Evolutionary conservation across 2,113 vertebrate genomes (phyloP).

Genomic region (Erythrocercus mccallii): DNA sequence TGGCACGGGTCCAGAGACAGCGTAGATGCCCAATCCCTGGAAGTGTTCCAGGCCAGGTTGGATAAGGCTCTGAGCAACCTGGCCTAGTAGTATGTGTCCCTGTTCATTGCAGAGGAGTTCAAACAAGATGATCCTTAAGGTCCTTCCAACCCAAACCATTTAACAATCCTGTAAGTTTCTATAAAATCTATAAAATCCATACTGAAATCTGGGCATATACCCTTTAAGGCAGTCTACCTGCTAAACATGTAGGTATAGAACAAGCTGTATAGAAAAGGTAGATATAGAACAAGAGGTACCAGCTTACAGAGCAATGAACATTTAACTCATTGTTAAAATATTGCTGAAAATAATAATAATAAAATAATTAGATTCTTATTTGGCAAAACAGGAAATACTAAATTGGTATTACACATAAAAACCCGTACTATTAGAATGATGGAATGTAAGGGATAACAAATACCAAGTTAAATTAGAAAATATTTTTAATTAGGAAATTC

Average conservation of each 20-base stretch:
- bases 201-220: neutral
- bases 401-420: neutral
- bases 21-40: accelerated
- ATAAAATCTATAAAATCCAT: neutral
- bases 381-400: neutral
- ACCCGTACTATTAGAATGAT: neutral
- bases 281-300: neutral
- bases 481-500: neutral
- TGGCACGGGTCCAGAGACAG: neutral
- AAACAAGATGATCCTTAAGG: neutral
- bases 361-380: neutral
- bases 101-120: neutral
- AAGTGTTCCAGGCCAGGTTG: neutral
- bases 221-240: neutral
- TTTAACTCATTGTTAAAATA: neutral
- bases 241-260: neutral
- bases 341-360: neutral
- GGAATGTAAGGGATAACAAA: neutral
- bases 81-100: neutral
- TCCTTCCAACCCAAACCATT: neutral
- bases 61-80: neutral
- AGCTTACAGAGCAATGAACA: neutral
- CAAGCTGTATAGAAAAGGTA: neutral
- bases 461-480: neutral
- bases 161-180: neutral